These are phyloP conservation scores for silkworm (Bombyx mori) DNA, from an alignment of 1,140 invertebrate species.

Conservation along the genomic window DNA sequence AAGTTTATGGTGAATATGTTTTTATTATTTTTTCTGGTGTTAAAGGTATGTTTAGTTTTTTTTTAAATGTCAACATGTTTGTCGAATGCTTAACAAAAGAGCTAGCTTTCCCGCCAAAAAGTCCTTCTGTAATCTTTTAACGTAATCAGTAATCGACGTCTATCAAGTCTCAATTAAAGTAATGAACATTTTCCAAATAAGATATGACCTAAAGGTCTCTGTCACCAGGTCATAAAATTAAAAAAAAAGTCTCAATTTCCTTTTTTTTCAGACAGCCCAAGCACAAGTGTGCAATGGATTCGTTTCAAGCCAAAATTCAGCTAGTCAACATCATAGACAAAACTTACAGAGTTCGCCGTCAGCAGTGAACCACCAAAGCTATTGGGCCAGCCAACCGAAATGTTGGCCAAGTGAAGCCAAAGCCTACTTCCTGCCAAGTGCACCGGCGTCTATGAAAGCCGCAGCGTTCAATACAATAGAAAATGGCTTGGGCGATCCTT, in stretches of 20 bases:
- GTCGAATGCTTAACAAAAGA: too few relatives aligned
- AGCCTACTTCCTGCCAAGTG: slow-evolving; percentile 10
- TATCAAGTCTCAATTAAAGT: not conserved
- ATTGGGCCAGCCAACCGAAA: slow-evolving; percentile 9
- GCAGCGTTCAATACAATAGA: slow-evolving; percentile 8
- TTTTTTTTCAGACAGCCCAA: slow-evolving; percentile 6
- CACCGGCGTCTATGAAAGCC: slow-evolving; percentile 8
- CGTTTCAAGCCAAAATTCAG: not conserved
- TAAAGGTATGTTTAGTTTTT: not conserved
- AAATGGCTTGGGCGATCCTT: not conserved
- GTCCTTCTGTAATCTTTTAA: not conserved
- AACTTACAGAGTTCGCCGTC: not conserved
- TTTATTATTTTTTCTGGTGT: not conserved
- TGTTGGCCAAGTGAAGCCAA: slow-evolving; percentile 7
- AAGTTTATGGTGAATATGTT: not conserved
- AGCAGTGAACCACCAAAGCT: not conserved
- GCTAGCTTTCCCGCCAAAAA: too few relatives aligned
- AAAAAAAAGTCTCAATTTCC: not conserved
- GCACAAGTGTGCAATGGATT: slow-evolving; percentile 1
- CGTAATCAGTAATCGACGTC: not conserved
- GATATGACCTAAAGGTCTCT: too few relatives aligned
- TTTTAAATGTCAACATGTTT: too few relatives aligned
- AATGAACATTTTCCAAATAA: too few relatives aligned
- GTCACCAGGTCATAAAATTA: too few relatives aligned
- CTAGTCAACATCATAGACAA: not conserved